Percentiles rank a stretch among this genome's conserved stretches.
phyloP scores from a whole-genome alignment of 2,888 invertebrate genomes.

The Eupithecia exiguata region DNA sequence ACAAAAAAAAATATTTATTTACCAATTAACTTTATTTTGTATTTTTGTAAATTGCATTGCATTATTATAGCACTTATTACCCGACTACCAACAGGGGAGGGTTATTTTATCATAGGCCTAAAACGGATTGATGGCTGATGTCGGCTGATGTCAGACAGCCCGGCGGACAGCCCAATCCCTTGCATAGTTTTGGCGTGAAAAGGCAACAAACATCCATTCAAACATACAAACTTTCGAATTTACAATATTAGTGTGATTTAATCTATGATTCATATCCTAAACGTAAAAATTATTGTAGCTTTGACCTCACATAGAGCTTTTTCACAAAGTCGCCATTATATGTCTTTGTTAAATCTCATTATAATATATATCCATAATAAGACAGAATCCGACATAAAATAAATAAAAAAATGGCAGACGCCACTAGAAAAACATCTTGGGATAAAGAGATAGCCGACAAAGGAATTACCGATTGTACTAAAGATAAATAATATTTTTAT shows the following conservation, averaged over 20 bases:
- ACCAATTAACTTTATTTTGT: too few relatives aligned
- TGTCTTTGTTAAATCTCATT: conserved; percentile 13
- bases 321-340: background rate
- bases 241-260: too few relatives aligned
- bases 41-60: too few relatives aligned
- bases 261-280: background rate
- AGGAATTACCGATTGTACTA: conserved; percentile 67
- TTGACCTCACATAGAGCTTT: conserved; percentile 1
- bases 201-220: too few relatives aligned
- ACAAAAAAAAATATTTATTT: too few relatives aligned
- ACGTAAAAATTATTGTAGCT: background rate
- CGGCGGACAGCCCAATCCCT: background rate
- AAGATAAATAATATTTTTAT: conserved; percentile 78
- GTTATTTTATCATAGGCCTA: too few relatives aligned
- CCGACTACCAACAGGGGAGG: too few relatives aligned
- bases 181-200: background rate
- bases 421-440: conserved; percentile 66
- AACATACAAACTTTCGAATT: too few relatives aligned
- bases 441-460: conserved; percentile 62
- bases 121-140: too few relatives aligned
- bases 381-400: conserved; percentile 21
- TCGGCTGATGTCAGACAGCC: too few relatives aligned
- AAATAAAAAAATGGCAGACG: conserved; percentile 66
- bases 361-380: conserved; percentile 8
- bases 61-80: too few relatives aligned